Evolutionary conservation across 2,888 invertebrate species (phyloP).

Genomic region (Alsophila aescularia): DNA sequence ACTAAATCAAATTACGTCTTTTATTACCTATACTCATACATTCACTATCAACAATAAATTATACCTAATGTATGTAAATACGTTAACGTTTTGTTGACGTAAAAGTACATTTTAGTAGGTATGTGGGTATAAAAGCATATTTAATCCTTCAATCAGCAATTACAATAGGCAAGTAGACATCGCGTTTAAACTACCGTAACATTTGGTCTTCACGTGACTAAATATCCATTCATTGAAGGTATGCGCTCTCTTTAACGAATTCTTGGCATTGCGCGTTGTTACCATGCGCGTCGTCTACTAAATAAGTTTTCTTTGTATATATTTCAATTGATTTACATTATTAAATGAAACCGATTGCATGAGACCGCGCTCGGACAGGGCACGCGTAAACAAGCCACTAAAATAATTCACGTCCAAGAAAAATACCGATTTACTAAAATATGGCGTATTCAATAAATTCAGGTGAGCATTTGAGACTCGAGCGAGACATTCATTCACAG

Average conservation of each 20-base stretch:
- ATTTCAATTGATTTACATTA: slow-evolving; percentile 37
- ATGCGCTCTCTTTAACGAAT: slow-evolving; percentile 13
- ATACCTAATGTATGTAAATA: no score
- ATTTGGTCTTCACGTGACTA: slow-evolving; percentile 1
- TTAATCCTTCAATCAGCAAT: not conserved
- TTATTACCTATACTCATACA: no score
- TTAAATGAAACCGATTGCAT: slow-evolving; percentile 6
- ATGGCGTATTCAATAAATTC: slow-evolving; percentile 7
- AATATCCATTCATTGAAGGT: not conserved
- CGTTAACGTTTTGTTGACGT: no score
- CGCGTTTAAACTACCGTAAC: not conserved
- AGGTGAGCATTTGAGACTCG: slow-evolving; percentile 10
- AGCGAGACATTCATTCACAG: slow-evolving; percentile 17
- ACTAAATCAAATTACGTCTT: no score
- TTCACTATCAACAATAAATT: no score
- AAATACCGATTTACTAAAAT: not conserved
- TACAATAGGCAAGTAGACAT: not conserved
- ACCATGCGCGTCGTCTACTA: slow-evolving; percentile 11
- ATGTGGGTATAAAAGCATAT: not conserved
- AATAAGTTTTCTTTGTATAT: slow-evolving; percentile 35
- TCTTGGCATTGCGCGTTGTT: slow-evolving; percentile 14
- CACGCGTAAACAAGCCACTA: slow-evolving; percentile 1
- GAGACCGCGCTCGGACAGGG: slow-evolving; percentile 12
- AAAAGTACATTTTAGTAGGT: no score
- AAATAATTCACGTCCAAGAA: not conserved